These are phyloP conservation scores for Larimichthys crocea DNA, from an alignment of 2,113 vertebrate species.

Conservation along the genomic window DNA sequence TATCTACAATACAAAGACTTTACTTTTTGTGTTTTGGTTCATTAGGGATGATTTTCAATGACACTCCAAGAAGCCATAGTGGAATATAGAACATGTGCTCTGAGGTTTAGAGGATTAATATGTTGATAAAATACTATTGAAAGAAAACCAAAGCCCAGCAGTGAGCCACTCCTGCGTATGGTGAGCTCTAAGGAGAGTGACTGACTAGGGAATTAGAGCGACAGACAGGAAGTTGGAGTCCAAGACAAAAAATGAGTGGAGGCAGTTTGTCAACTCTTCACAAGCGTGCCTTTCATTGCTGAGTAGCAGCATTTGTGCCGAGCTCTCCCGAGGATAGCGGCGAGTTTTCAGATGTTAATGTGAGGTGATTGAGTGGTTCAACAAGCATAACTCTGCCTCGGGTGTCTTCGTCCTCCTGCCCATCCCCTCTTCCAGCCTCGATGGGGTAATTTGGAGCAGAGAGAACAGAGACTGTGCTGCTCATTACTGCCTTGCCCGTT, in stretches of 20 bases:
- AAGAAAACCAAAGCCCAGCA: not conserved
- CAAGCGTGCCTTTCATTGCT: conserved; percentile 69
- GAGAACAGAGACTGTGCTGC: conserved; percentile 53
- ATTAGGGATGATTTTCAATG: too few species aligned
- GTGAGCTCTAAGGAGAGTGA: not conserved
- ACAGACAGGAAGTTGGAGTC: not conserved
- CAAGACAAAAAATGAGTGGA: conserved; percentile 2
- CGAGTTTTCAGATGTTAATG: conserved; percentile 73
- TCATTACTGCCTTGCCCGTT: conserved; percentile 70
- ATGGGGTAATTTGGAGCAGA: conserved; percentile 67
- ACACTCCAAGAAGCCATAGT: too few species aligned
- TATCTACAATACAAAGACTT: too few species aligned
- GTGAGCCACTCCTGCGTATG: not conserved
- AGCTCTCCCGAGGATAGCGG: conserved; percentile 49
- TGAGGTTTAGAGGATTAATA: not conserved
- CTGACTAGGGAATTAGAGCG: conserved; percentile 2
- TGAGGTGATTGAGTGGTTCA: conserved; percentile 75
- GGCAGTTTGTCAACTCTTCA: conserved; percentile 49
- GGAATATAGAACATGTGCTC: too few species aligned
- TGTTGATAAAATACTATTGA: not conserved
- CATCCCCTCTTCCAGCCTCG: conserved; percentile 55
- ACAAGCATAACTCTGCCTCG: conserved; percentile 73
- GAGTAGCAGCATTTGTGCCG: conserved; percentile 61
- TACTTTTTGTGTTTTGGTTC: too few species aligned
- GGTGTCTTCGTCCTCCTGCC: conserved; percentile 42